Evolutionary conservation across 2,888 invertebrate species (phyloP), one percentile per base, ranked within the genome.

Genomic region (Anorthoa munda): DNA sequence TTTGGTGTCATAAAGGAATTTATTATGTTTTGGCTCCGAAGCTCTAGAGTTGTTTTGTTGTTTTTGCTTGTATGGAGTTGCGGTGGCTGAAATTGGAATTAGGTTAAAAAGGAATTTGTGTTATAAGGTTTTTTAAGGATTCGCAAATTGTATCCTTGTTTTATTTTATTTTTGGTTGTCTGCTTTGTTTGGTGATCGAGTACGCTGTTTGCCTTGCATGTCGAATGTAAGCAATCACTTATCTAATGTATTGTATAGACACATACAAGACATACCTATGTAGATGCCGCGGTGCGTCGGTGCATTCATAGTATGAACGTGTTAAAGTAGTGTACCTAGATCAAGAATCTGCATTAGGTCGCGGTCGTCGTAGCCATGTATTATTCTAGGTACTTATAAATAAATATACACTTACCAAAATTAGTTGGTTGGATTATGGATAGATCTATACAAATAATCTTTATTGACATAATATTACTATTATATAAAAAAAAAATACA

Each of bases 1-100:
- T n/a, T 65, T 31, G 53, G 45, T 26, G 70, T 80, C 76, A 71
- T 67, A 71, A 67, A 67, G 46, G 63, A 63, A 56, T 75, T 31
- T 31, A 31, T 39, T 79, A 58, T n/a, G 51, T 58, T 72, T 53
- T 2, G 58, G 26, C 7, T 39, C 45, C 2, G 17, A 15, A 66
- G 26, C 26, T 48, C 18, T 63, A 13, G 18, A 55, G 58, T 78
- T 66, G 18, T 50, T 64, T 53, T 45, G 26, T 18, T 18, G 13
- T 45, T 51, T 46, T 58, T 55, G 15, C 4, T 13, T 7, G 55
- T 23, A 45, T 26, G 17, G 55, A 17, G 11, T 65, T 45, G 4
- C 26, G 31, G 39, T n/a, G 45, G n/a, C 3, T 60, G 53, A 23
- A 61, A 46, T 65, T 50, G 7, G 56, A 61, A 53, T 61, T 50